Evolutionary conservation across 2,888 invertebrate species (phyloP).

Genomic region (Acanthoscelides obtectus): DNA sequence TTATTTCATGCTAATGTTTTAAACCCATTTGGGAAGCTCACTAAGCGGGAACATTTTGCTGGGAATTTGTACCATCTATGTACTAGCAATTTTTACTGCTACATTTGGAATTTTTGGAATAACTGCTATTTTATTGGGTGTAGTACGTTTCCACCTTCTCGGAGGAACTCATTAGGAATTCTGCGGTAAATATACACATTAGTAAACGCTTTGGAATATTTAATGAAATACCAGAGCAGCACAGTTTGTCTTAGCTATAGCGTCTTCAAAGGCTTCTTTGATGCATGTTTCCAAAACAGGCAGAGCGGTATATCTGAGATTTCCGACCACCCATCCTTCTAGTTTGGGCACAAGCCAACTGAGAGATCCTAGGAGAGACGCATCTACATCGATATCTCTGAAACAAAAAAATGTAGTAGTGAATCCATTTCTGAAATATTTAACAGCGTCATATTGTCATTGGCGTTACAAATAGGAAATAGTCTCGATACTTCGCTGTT

Average conservation of each 20-base stretch:
- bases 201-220: background rate
- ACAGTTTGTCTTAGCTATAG: slow-evolving; percentile 30
- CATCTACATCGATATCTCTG: slow-evolving; percentile 41
- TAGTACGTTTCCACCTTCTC: no score
- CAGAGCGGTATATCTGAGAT: slow-evolving; percentile 33
- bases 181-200: background rate
- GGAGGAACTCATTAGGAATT: background rate
- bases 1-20: no score
- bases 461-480: no score
- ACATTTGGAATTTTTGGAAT: no score
- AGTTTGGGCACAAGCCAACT: slow-evolving; percentile 38
- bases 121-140: no score
- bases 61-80: no score
- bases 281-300: slow-evolving; percentile 33
- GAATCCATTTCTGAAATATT: background rate
- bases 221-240: background rate
- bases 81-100: no score
- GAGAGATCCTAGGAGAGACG: slow-evolving; percentile 39
- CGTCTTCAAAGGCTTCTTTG: slow-evolving; percentile 33
- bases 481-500: no score
- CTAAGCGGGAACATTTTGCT: no score
- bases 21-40: no score
- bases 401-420: no score
- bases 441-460: no score
- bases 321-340: slow-evolving; percentile 38